A percentile compares a stretch with the other conserved stretches of the same genome.
These are phyloP conservation scores for Deroplatys truncata DNA, from an alignment of 2,888 invertebrate genomes.

Conservation along the genomic window DNA sequence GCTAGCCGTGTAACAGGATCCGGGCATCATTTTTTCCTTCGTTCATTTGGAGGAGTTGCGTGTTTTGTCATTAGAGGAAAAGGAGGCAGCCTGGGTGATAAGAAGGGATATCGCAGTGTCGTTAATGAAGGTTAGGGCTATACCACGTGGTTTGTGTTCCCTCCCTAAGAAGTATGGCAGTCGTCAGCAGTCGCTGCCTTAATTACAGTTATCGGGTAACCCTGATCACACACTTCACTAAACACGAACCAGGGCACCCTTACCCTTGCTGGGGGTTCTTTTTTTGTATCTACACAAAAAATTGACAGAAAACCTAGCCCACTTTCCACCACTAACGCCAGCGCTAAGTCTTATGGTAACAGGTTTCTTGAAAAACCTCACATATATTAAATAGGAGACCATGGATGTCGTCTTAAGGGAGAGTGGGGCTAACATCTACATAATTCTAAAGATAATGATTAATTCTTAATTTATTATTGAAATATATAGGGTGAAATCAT, in stretches of 20 bases:
- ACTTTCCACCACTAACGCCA: neutral
- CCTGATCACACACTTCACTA: conserved; percentile 12
- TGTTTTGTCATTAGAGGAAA: neutral
- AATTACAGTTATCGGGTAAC: neutral
- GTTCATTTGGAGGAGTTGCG: no score
- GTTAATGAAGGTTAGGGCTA: neutral
- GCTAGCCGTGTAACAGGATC: no score
- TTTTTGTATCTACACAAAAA: neutral
- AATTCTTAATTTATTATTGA: no score
- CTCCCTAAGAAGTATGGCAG: neutral
- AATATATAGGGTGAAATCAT: no score
- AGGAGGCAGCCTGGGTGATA: neutral
- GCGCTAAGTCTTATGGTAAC: neutral
- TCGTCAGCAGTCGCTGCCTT: neutral
- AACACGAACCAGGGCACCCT: neutral
- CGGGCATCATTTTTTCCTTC: no score
- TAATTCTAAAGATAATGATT: no score
- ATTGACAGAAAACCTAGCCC: neutral
- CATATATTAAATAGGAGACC: no score
- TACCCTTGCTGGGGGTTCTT: neutral
- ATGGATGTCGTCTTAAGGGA: no score
- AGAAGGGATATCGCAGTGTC: neutral
- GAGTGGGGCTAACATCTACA: no score
- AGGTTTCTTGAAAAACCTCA: neutral
- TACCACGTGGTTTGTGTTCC: neutral